Evolutionary conservation across 2,797 vertebrate species (phyloP).

Genomic region (Crocodylus rhombifer): DNA sequence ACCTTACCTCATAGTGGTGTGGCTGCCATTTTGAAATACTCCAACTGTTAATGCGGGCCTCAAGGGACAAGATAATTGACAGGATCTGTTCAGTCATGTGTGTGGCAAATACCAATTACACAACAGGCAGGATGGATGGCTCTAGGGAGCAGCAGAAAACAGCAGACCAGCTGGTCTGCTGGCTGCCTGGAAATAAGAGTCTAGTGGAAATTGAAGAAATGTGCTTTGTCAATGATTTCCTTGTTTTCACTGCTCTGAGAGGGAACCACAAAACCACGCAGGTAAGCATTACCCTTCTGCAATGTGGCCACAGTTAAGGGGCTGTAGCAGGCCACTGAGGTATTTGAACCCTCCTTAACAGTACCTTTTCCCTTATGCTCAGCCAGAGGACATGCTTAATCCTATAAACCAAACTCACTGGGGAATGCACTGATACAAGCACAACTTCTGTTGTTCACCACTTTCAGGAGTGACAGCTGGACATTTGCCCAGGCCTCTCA

Average conservation of each 20-base stretch:
- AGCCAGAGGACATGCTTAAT: not conserved
- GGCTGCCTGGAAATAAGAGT: not conserved
- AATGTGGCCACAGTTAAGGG: not conserved
- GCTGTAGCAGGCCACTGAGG: not conserved
- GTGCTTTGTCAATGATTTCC: not conserved
- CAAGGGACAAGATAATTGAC: not conserved
- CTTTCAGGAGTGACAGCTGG: not conserved
- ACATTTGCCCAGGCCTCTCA: not conserved
- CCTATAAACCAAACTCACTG: not conserved
- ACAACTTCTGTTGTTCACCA: not conserved
- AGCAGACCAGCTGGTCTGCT: not conserved
- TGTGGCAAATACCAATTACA: not conserved
- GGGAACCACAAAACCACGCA: not conserved
- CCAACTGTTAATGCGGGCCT: not conserved
- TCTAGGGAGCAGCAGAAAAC: not conserved
- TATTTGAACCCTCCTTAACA: not conserved
- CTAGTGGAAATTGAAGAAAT: not conserved
- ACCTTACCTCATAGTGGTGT: not conserved
- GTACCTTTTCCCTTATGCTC: not conserved
- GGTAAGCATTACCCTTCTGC: not conserved
- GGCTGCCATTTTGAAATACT: not conserved
- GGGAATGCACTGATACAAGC: not conserved
- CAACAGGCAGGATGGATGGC: not conserved
- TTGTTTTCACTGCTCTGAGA: not conserved
- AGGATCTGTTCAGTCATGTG: not conserved